Base-by-base conservation (phyloP, 2,888 invertebrate species). In the Lycocerus yunnanus region DNA sequence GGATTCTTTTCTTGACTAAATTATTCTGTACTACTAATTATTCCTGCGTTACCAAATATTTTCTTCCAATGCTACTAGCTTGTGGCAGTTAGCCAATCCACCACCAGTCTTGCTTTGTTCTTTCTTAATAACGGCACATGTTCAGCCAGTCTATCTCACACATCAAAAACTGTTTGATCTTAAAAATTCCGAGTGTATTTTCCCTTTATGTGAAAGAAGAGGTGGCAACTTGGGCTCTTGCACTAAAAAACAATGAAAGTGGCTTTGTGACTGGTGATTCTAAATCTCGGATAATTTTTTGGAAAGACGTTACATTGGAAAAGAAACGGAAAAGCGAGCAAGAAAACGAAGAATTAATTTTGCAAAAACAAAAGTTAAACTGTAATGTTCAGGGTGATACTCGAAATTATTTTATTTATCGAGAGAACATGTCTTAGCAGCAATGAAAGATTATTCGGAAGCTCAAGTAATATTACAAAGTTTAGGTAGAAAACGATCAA, bases 371-470 rank as follows among this genome's bases (percentile, higher is more conserved):
- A 86, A 92, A 93, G 83, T 88, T 98, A 70, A 89, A 91, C 76
- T 97, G 97, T 87, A 90, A 96, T 70, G 84, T 97, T 58, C 91
- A 94, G 76, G 90, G 93, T 77, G 98, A 0, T 98, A 98, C 84
- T 97, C 97, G 0, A 98, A 98, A 86, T 88, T 98, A 16, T 98
- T 98, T 86, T 97, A 97, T 21, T 88, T 98, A 16, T 97, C 97
- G 0, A 90, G 97, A 4, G 97, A 98, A 87, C 98, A 98, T 84
- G 97, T 98, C 0, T 88, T 98, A 24, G 93, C 94, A 0, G 98
- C 98, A 0, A 96, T 98, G 94, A 97, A 97, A 85, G 98, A 98
- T 86, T 98, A 98, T 83, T 98, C 98, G 0, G 97, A 98, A 87
- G 98, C 98, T 0, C 97, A 97, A 86, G 96, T 96, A 80, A 97